These are phyloP conservation scores for Montipora sp. DNA, from an alignment of 64 coral and sea anemone species.

Conservation along the genomic window DNA sequence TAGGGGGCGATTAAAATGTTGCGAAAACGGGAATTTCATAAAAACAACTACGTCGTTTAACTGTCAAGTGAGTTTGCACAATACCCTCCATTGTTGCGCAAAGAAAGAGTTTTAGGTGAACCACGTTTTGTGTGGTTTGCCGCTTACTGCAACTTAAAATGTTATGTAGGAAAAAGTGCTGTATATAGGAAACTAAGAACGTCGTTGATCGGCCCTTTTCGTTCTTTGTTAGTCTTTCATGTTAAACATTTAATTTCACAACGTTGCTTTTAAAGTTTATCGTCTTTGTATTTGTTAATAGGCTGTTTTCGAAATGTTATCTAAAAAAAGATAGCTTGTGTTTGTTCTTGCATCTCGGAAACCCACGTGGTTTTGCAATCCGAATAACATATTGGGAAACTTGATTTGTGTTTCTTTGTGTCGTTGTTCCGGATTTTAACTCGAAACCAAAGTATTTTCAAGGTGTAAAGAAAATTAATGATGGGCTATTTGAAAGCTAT, in stretches of 20 bases:
- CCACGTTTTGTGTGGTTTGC: constrained; percentile 18
- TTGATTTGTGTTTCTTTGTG: neutral
- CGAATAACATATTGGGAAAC: neutral
- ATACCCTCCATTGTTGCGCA: constrained; percentile 21
- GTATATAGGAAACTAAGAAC: neutral
- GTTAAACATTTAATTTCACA: neutral
- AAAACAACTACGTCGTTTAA: constrained; percentile 39
- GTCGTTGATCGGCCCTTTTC: neutral
- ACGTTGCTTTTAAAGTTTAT: neutral
- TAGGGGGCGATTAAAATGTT: constrained; percentile 15
- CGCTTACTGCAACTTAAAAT: neutral
- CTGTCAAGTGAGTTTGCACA: constrained; percentile 61
- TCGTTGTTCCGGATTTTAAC: neutral
- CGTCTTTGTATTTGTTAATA: constrained; percentile 1
- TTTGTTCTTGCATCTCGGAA: constrained; percentile 7
- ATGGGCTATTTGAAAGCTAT: neutral
- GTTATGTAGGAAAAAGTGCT: neutral
- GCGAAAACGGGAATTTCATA: constrained; percentile 29
- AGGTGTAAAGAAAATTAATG: neutral
- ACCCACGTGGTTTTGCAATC: constrained; percentile 12
- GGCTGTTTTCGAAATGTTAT: neutral
- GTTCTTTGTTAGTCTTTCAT: neutral
- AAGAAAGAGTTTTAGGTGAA: constrained; percentile 14
- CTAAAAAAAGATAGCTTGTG: constrained; percentile 27
- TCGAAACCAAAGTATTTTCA: neutral